Percentiles rank a stretch among this genome's conserved stretches.
phyloP scores from a whole-genome alignment of 2,113 vertebrate genomes.

The Gobius niger region DNA sequence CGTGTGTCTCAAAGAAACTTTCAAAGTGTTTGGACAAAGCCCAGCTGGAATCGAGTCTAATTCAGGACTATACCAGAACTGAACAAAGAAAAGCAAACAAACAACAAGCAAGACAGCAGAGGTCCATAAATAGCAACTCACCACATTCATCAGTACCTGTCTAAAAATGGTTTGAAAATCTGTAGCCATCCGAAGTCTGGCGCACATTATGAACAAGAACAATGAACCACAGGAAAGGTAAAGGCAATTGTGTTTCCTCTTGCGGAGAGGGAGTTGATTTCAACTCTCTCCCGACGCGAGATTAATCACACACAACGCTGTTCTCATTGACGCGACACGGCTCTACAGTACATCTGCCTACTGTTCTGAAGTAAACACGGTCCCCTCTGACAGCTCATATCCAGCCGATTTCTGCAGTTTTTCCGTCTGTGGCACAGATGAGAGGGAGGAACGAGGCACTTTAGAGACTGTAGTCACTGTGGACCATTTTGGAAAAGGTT shows the following conservation, averaged over 20 bases:
- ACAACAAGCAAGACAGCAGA: too few species aligned
- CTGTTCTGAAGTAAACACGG: slow-evolving; percentile 6
- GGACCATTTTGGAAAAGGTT: slow-evolving; percentile 7
- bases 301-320: slow-evolving; percentile 5
- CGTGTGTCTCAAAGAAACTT: too few species aligned
- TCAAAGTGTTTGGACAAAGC: too few species aligned
- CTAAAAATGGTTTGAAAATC: not conserved
- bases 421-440: not conserved
- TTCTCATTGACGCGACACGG: slow-evolving; percentile 12
- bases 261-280: slow-evolving; percentile 19
- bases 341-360: not conserved
- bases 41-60: too few species aligned
- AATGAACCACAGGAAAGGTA: slow-evolving; percentile 13
- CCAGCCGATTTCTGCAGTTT: slow-evolving; percentile 8
- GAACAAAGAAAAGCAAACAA: too few species aligned
- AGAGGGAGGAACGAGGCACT: not conserved
- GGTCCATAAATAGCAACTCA: too few species aligned
- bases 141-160: too few species aligned
- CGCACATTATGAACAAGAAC: slow-evolving; percentile 1
- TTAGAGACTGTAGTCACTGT: not conserved
- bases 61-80: too few species aligned
- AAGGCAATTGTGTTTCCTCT: slow-evolving; percentile 15
- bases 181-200: not conserved
- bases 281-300: slow-evolving; percentile 9
- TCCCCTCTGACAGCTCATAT: slow-evolving; percentile 13